Conservation (phyloP, 2,113 vertebrate genomes). For the Scartelaos histophorus region DNA sequence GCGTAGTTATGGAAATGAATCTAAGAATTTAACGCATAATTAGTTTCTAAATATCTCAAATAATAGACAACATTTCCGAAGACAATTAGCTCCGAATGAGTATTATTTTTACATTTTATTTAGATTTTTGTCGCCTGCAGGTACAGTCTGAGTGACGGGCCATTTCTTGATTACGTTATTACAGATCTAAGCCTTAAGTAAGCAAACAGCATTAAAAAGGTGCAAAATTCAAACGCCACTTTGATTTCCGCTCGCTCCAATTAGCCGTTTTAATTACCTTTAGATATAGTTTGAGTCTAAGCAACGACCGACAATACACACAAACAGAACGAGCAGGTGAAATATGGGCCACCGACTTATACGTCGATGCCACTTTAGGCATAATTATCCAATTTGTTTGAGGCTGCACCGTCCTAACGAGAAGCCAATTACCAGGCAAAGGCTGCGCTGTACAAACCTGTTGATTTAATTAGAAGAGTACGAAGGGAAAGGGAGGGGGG, state of each 20-base stretch:
- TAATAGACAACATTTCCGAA: slow-evolving; percentile 47
- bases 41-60: slow-evolving; percentile 48
- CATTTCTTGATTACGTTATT: slow-evolving; percentile 69
- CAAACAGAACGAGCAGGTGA: slow-evolving; percentile 51
- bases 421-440: slow-evolving; percentile 79
- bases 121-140: slow-evolving; percentile 16
- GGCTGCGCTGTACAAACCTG: slow-evolving; percentile 71
- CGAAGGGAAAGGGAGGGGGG: slow-evolving; percentile 29
- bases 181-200: slow-evolving; percentile 64
- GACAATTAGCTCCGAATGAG: slow-evolving; percentile 27
- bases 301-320: slow-evolving; percentile 70
- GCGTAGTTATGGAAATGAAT: slow-evolving; percentile 28
- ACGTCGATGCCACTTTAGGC: slow-evolving; percentile 75
- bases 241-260: slow-evolving; percentile 61
- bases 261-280: slow-evolving; percentile 75
- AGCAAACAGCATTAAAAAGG: slow-evolving; percentile 56
- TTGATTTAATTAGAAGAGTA: slow-evolving; percentile 82
- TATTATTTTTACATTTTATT: slow-evolving; percentile 18
- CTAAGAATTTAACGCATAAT: slow-evolving; percentile 40
- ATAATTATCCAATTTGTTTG: slow-evolving; percentile 83
- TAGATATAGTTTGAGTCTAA: slow-evolving; percentile 49
- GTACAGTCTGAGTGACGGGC: slow-evolving; percentile 57
- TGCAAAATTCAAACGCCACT: slow-evolving; percentile 60
- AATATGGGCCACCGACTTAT: slow-evolving; percentile 70
- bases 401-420: slow-evolving; percentile 76